Conservation (phyloP, 2,888 invertebrate genomes). For the Ophion obscuratus region DNA sequence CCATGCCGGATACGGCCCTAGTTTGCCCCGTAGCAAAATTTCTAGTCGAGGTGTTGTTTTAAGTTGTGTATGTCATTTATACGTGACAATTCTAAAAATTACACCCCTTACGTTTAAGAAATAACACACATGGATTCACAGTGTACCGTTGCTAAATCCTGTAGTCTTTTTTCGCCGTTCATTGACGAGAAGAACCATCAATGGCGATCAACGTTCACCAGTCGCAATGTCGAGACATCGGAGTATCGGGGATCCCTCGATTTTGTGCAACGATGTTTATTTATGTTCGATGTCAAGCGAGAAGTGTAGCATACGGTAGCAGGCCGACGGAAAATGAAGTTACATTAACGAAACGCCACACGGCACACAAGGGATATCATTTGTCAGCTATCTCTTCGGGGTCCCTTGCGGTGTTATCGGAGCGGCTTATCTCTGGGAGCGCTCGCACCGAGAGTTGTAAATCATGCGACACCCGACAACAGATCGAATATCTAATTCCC, state of each 20-base stretch:
- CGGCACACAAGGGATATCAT: conserved; percentile 72
- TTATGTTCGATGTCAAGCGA: conserved; percentile 12
- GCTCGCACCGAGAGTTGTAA: conserved; percentile 72
- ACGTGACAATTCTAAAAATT: too few species aligned
- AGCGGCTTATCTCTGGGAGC: conserved; percentile 61
- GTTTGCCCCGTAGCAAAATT: too few species aligned
- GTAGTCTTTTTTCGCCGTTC: neutral
- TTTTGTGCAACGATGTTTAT: conserved; percentile 2
- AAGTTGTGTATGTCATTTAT: too few species aligned
- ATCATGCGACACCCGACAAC: conserved; percentile 78
- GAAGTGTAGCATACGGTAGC: conserved; percentile 34
- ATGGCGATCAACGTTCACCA: neutral
- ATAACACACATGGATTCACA: too few species aligned
- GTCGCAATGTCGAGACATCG: neutral
- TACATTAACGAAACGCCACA: conserved; percentile 71
- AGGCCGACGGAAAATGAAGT: conserved; percentile 72
- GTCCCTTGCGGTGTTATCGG: conserved; percentile 69
- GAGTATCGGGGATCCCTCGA: neutral
- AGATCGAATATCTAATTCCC: conserved; percentile 78
- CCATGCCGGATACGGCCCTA: too few species aligned
- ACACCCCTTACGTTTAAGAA: too few species aligned
- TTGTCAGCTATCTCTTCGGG: conserved; percentile 75
- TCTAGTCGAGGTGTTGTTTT: too few species aligned
- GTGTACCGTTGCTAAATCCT: too few species aligned
- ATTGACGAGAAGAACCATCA: neutral